Base-by-base conservation (phyloP, 1,140 invertebrate genomes). In the Aethina tumida region DNA sequence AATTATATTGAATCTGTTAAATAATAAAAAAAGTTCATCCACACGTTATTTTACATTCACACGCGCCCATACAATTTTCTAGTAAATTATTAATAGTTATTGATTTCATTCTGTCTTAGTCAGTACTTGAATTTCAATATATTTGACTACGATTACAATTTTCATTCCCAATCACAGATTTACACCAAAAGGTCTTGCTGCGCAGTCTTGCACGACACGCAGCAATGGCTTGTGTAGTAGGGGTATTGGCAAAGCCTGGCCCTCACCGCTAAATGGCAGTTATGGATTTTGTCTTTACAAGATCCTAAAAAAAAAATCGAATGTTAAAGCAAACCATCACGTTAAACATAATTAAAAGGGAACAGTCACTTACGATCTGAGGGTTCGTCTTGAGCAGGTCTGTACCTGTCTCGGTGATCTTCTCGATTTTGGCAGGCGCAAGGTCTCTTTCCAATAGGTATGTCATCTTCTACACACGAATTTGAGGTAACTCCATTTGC, bases 151-250 rank as follows among this genome's bases (percentile, higher is more conserved):
- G 21, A 22, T 25, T 35, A 34, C 29, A 21, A 9, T 39, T 39
- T 24, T 46, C 39, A 5, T 22, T 9, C 34, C 41, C 40, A 44
- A 43, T 47, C 45, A 44, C 41, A 43, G 45, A 34, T 40, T 24
- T 8, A 47, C 40, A 54, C 45, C 26, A 46, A 20, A n/a, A 26
- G 32, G 32, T 66, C 62, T 35, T 59, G 53, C 40, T 58, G 57
- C 3, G 48, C 39, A 39, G 48, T 56, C 6, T 53, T 56, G 49
- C 82, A 85, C 13, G 82, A 80, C 13, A 68, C 55, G 58, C 87
- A 91, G 53, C 87, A 91, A 28, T 80, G 78, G 21, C 71, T 70
- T 19, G 73, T 72, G 60, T 90, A 90, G 61, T 83, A 88, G 37
- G 77, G 74, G 56, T 86, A 87, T 52, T 73, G 74, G 59, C 86